Evolutionary conservation across 1,140 invertebrate genomes (phyloP).

Genomic region (Cyclargus thomasi): DNA sequence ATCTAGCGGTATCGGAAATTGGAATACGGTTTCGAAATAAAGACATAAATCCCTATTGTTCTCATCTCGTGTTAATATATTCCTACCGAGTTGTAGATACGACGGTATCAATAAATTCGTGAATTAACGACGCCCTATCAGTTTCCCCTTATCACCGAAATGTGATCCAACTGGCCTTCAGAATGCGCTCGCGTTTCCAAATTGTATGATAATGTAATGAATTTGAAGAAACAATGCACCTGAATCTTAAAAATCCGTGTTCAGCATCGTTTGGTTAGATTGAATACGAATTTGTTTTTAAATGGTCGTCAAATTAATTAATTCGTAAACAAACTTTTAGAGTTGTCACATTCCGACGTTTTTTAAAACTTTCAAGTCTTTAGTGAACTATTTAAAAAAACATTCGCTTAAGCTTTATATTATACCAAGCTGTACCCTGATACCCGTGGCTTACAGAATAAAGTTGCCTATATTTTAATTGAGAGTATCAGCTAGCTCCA

Average conservation of each 20-base stretch:
- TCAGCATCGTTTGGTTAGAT: background rate
- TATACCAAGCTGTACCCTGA: no score
- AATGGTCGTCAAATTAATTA: background rate
- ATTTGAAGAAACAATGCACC: background rate
- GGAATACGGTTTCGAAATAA: background rate
- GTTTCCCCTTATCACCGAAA: conserved; percentile 9
- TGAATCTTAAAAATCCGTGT: background rate
- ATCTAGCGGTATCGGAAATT: background rate
- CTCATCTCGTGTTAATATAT: background rate
- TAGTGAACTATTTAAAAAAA: no score
- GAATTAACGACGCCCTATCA: conserved; percentile 2
- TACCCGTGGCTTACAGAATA: no score
- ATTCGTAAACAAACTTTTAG: no score
- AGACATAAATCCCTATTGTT: background rate
- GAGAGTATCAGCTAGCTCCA: no score
- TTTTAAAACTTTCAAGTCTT: no score
- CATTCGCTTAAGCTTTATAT: no score
- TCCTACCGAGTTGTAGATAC: background rate
- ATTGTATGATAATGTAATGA: background rate
- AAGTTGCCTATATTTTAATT: no score
- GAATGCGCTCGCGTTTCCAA: conserved; percentile 10
- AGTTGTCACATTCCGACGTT: no score
- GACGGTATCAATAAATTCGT: background rate
- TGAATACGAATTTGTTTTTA: background rate
- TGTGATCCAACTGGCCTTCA: conserved; percentile 12